These are phyloP conservation scores for Ichneumoninae sp. DNA, from an alignment of 2,888 invertebrate genomes.

Conservation along the genomic window DNA sequence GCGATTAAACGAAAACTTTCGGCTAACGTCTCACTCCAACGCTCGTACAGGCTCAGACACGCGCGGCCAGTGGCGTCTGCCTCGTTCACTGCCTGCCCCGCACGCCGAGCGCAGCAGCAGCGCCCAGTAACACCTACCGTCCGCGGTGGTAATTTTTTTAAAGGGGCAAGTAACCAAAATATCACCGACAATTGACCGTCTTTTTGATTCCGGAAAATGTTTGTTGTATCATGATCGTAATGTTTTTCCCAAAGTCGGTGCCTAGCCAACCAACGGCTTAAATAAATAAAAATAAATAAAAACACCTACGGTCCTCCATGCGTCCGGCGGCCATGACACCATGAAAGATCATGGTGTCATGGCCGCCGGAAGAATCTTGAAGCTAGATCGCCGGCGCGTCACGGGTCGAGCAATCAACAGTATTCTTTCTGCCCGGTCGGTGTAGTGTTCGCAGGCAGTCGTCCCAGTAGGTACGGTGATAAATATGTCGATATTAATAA, in stretches of 20 bases:
- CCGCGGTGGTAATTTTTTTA: no score
- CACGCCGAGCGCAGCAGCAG: not conserved
- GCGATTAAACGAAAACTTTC: not conserved
- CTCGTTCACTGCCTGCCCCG: not conserved
- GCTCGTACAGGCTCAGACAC: not conserved
- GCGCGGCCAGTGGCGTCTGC: not conserved
- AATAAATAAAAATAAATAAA: no score
- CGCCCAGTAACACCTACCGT: not conserved
- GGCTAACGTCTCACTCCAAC: not conserved
- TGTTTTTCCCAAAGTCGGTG: no score
- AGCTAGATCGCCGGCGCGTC: not conserved
- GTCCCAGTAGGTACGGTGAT: not conserved
- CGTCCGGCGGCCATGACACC: no score
- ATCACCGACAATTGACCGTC: no score
- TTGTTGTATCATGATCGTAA: no score
- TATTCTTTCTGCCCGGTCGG: not conserved
- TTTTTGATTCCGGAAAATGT: no score
- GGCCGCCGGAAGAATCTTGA: not conserved
- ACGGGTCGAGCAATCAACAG: not conserved
- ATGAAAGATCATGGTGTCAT: not conserved
- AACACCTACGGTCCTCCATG: not conserved
- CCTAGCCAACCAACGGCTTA: no score
- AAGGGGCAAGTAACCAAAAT: no score
- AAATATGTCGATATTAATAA: constrained; percentile 6
- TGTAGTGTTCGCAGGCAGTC: not conserved